A percentile compares a stretch with the other conserved stretches of the same genome.
These are phyloP conservation scores for Gerris buenoi DNA, from an alignment of 1,140 invertebrate genomes.

Conservation along the genomic window DNA sequence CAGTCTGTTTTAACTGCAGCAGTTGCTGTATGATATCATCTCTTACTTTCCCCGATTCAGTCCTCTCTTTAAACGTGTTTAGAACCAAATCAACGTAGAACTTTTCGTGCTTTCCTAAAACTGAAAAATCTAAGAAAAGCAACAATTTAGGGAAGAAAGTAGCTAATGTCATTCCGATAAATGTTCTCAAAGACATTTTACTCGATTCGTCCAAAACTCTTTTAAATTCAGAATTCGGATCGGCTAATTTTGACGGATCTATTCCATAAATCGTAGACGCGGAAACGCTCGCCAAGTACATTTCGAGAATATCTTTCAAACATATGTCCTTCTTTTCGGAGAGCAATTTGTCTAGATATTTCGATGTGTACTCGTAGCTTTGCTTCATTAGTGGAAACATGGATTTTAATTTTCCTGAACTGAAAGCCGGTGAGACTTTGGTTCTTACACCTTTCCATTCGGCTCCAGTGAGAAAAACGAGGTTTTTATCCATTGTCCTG, in stretches of 20 bases:
- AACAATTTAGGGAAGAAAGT: neutral
- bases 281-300: neutral
- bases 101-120: neutral
- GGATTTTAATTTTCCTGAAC: slow-evolving; percentile 34
- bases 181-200: neutral
- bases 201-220: neutral
- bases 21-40: neutral
- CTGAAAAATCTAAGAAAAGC: neutral
- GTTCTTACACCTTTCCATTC: slow-evolving; percentile 41
- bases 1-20: neutral
- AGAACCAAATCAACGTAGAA: neutral
- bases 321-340: neutral
- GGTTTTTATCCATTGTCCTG: slow-evolving; percentile 34
- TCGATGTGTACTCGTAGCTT: neutral
- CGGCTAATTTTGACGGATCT: neutral
- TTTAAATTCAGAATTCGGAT: neutral
- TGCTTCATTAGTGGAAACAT: slow-evolving; percentile 14
- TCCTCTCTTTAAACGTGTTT: neutral
- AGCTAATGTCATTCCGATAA: neutral
- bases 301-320: neutral
- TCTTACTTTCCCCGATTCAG: neutral
- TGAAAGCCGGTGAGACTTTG: slow-evolving; percentile 46
- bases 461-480: slow-evolving; percentile 35
- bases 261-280: neutral
- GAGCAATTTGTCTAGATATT: neutral